These are phyloP conservation scores for Clarias pachynema DNA, from an alignment of 2,797 vertebrate species.

Conservation along the genomic window DNA sequence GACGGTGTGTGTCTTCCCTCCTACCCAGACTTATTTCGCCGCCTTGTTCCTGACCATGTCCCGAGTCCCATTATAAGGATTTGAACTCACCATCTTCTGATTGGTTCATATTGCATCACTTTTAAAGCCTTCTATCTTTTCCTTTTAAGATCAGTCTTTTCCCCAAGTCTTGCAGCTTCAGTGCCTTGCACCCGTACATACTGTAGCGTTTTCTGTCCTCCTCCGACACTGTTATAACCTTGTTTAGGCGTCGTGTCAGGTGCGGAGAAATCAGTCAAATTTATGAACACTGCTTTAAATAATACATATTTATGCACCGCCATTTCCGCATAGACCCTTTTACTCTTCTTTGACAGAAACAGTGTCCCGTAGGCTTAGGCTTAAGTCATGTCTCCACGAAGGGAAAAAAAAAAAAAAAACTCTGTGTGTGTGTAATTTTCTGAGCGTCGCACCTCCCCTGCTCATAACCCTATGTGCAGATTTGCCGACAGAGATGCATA, in stretches of 20 bases:
- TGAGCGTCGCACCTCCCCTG: slow-evolving; percentile 45
- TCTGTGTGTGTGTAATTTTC: neutral
- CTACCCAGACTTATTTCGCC: neutral
- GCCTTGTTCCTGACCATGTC: neutral
- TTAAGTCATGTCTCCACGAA: slow-evolving; percentile 21
- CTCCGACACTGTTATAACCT: slow-evolving; percentile 11
- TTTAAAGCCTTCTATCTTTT: too few relatives aligned
- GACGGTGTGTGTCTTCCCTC: neutral
- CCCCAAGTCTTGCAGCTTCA: neutral
- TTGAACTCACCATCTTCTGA: neutral
- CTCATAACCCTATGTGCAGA: slow-evolving; percentile 58
- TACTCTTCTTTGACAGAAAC: slow-evolving; percentile 8
- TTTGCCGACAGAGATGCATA: slow-evolving; percentile 67
- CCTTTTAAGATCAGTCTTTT: neutral
- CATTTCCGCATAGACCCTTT: neutral
- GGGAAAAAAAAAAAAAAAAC: too few relatives aligned
- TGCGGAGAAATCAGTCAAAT: neutral
- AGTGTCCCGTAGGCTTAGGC: slow-evolving; percentile 19
- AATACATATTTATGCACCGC: slow-evolving; percentile 24
- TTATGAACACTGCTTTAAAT: neutral
- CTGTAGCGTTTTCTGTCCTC: neutral
- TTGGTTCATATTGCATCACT: neutral
- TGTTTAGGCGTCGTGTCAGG: neutral
- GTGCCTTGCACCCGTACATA: neutral
- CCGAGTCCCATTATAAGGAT: neutral